These are phyloP conservation scores for Galaxias olidus DNA, from an alignment of 2,797 vertebrate genomes.

Conservation along the genomic window DNA sequence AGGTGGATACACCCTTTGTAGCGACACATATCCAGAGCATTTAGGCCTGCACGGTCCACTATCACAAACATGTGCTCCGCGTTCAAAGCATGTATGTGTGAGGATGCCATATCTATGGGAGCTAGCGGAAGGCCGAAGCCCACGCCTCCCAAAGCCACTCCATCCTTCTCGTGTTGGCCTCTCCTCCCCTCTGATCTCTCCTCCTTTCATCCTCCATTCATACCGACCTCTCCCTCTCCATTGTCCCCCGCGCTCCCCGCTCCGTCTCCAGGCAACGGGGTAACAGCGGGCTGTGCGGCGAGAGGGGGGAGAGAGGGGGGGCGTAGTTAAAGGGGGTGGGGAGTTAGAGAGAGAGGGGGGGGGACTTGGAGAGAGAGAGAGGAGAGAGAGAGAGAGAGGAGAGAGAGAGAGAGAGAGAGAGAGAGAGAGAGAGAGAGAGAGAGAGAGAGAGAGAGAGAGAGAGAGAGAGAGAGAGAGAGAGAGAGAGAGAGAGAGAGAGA, in stretches of 20 bases:
- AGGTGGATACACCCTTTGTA: too few relatives aligned
- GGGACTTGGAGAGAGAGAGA: neutral
- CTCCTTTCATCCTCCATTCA: conserved; percentile 59
- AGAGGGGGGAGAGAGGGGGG: conserved; percentile 52
- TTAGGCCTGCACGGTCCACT: too few relatives aligned
- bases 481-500: neutral
- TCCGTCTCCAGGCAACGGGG: conserved; percentile 64
- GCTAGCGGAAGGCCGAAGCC: conserved; percentile 49
- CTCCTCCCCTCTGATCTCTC: conserved; percentile 53
- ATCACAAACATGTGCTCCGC: too few relatives aligned
- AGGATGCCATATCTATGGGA: neutral
- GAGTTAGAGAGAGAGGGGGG: neutral
- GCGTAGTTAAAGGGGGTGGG: conserved; percentile 28
- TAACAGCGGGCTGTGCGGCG: neutral
- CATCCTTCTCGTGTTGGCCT: conserved; percentile 54
- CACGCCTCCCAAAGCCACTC: conserved; percentile 66
- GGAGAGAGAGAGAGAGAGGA: neutral
- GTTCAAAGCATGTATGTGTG: too few relatives aligned
- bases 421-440: conserved; percentile 5
- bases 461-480: conserved; percentile 24
- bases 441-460: conserved; percentile 34
- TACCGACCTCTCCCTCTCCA: conserved; percentile 47
- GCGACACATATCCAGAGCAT: too few relatives aligned
- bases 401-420: neutral
- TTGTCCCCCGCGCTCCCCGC: conserved; percentile 59